These are phyloP conservation scores for Beroe ovata DNA, from an alignment of 37 sponge, comb jelly and placozoan genomes.

Conservation along the genomic window DNA sequence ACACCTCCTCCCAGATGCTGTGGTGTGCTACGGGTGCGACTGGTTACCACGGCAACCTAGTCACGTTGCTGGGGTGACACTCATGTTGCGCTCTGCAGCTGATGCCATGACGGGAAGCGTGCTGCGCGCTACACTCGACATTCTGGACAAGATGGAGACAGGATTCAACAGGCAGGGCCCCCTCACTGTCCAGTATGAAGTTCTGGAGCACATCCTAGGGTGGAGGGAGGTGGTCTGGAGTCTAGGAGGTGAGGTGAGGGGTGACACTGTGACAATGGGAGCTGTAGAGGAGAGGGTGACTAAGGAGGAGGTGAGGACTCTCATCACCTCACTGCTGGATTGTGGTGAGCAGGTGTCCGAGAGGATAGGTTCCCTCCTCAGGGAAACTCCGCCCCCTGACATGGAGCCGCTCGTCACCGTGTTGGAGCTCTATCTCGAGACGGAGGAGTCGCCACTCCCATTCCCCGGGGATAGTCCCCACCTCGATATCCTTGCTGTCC, in stretches of 20 bases:
- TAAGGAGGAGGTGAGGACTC: slow-evolving; percentile 8
- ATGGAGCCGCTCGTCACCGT: not conserved
- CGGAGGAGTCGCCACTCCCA: not conserved
- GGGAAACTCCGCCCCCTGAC: not conserved
- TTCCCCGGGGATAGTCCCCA: not conserved
- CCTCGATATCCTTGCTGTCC: not conserved
- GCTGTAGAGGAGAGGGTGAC: not conserved
- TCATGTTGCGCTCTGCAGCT: not conserved
- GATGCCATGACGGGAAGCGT: not conserved
- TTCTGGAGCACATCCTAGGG: not conserved
- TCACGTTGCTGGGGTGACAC: not conserved
- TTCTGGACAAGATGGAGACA: slow-evolving; percentile 44
- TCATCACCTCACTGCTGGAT: slow-evolving; percentile 8
- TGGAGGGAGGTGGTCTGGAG: not conserved
- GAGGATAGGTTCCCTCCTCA: not conserved
- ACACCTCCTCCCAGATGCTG: not conserved
- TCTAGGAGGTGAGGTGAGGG: not conserved
- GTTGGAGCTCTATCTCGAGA: not conserved
- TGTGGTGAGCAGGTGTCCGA: not conserved
- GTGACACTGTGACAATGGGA: not conserved
- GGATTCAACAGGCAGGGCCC: slow-evolving; percentile 26
- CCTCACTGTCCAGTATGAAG: not conserved
- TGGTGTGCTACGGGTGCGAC: slow-evolving; percentile 8
- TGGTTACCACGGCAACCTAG: slow-evolving; percentile 28
- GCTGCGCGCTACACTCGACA: slow-evolving; percentile 7